Percentiles rank a stretch among this genome's conserved stretches.
phyloP scores from a whole-genome alignment of 2,888 invertebrate genomes.

The Odontocolon sp. region DNA sequence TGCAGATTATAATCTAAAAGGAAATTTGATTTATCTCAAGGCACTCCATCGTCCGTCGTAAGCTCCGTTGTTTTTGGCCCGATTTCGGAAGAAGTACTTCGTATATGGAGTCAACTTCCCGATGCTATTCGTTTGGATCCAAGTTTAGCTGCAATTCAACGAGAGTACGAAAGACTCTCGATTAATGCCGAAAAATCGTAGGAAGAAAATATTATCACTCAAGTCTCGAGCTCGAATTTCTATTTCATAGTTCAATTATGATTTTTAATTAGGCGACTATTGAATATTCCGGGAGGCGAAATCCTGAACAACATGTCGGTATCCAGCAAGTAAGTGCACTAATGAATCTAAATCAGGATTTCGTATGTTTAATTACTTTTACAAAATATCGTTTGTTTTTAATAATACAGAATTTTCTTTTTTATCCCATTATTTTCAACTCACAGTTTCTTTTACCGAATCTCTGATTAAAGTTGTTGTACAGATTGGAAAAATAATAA shows the following conservation, averaged over 20 bases:
- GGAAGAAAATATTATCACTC: not conserved
- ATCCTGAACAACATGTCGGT: slow-evolving; percentile 71
- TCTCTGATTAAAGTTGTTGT: too few relatives aligned
- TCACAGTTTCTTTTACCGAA: too few relatives aligned
- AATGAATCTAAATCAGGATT: too few relatives aligned
- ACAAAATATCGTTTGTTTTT: too few relatives aligned
- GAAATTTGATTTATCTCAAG: slow-evolving; percentile 41
- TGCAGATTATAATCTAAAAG: too few relatives aligned
- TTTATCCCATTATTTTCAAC: too few relatives aligned
- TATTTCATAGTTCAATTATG: slow-evolving; percentile 13
- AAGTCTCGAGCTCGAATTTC: not conserved
- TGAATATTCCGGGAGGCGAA: slow-evolving; percentile 59
- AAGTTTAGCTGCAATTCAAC: slow-evolving; percentile 84
- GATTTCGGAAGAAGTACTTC: slow-evolving; percentile 79
- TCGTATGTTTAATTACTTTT: too few relatives aligned
- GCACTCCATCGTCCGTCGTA: slow-evolving; percentile 64
- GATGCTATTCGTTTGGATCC: slow-evolving; percentile 86
- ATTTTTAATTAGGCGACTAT: slow-evolving; percentile 26
- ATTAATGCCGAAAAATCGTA: slow-evolving; percentile 61
- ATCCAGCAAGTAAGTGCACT: slow-evolving; percentile 61
- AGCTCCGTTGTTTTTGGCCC: slow-evolving; percentile 71
- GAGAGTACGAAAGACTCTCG: slow-evolving; percentile 81
- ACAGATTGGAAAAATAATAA: too few relatives aligned
- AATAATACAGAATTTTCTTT: too few relatives aligned
- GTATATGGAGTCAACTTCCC: slow-evolving; percentile 86